Percentiles rank a stretch among this genome's conserved stretches.
phyloP scores from a whole-genome alignment of 2,113 vertebrate genomes.

The Parotia lawesii region DNA sequence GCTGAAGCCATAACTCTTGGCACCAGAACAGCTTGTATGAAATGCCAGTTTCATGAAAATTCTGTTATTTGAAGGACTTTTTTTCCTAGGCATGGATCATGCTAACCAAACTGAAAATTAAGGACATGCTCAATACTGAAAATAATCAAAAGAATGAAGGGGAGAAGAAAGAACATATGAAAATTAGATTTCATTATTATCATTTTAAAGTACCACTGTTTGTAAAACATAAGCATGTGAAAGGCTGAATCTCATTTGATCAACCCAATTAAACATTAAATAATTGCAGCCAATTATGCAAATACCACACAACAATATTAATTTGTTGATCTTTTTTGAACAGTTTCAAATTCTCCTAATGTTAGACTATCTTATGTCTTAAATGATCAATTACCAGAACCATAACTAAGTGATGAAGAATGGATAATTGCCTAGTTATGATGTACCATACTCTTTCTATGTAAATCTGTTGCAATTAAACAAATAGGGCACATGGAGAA shows the following conservation, averaged over 20 bases:
- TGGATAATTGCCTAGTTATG: slow-evolving; percentile 72
- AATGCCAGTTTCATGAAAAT: not conserved
- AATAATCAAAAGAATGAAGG: slow-evolving; percentile 40
- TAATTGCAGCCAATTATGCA: slow-evolving; percentile 78
- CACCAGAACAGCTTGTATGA: not conserved
- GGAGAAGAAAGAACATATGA: slow-evolving; percentile 18
- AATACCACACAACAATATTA: slow-evolving; percentile 76
- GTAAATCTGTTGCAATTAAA: slow-evolving; percentile 72
- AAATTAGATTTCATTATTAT: slow-evolving; percentile 57
- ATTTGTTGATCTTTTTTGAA: slow-evolving; percentile 75
- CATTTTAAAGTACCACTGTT: slow-evolving; percentile 61
- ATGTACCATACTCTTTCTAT: slow-evolving; percentile 66
- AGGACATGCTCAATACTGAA: slow-evolving; percentile 27
- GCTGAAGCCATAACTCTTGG: not conserved
- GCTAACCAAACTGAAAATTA: slow-evolving; percentile 27
- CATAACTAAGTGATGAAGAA: slow-evolving; percentile 73
- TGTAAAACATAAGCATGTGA: slow-evolving; percentile 66
- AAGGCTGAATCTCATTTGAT: slow-evolving; percentile 71
- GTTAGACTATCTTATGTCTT: slow-evolving; percentile 66
- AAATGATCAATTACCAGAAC: slow-evolving; percentile 73
- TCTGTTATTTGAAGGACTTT: not conserved
- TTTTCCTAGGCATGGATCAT: not conserved
- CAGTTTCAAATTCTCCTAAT: slow-evolving; percentile 72
- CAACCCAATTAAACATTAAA: slow-evolving; percentile 77
- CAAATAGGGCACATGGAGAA: slow-evolving; percentile 64